These are phyloP conservation scores for Gallinago solitaria DNA, from an alignment of 2,797 vertebrate species.

Conservation along the genomic window DNA sequence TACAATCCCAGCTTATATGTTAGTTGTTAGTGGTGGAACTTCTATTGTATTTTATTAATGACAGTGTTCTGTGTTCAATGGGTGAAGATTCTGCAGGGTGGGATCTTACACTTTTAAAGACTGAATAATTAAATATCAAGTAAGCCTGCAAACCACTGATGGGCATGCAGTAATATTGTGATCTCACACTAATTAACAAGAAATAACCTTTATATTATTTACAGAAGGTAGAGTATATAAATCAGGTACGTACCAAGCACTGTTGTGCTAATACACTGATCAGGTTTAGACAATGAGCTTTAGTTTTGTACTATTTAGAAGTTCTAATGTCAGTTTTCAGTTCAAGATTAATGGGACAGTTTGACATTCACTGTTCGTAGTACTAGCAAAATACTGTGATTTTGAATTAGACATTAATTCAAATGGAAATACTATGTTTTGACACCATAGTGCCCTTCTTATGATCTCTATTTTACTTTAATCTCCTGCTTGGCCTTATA, in stretches of 20 bases:
- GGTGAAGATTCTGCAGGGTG: constrained; percentile 79
- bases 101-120: constrained; percentile 75
- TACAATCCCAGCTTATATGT: constrained; percentile 61
- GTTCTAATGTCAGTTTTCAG: constrained; percentile 73
- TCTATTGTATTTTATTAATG: constrained; percentile 73
- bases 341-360: constrained; percentile 71
- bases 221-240: constrained; percentile 75
- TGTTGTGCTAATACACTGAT: constrained; percentile 77
- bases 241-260: constrained; percentile 83
- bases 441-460: constrained; percentile 80
- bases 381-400: constrained; percentile 84
- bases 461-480: constrained; percentile 74
- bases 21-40: constrained; percentile 67
- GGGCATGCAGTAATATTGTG: constrained; percentile 59
- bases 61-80: constrained; percentile 70
- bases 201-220: constrained; percentile 74
- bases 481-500: constrained; percentile 83
- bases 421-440: constrained; percentile 74
- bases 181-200: constrained; percentile 69
- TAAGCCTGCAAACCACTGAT: constrained; percentile 56
- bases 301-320: constrained; percentile 71
- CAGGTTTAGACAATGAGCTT: constrained; percentile 76
- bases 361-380: constrained; percentile 78
- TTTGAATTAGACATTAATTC: constrained; percentile 77
- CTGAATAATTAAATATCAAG: constrained; percentile 63